Conservation (phyloP, 2,113 vertebrate species). For the Limnothrissa miodon region DNA sequence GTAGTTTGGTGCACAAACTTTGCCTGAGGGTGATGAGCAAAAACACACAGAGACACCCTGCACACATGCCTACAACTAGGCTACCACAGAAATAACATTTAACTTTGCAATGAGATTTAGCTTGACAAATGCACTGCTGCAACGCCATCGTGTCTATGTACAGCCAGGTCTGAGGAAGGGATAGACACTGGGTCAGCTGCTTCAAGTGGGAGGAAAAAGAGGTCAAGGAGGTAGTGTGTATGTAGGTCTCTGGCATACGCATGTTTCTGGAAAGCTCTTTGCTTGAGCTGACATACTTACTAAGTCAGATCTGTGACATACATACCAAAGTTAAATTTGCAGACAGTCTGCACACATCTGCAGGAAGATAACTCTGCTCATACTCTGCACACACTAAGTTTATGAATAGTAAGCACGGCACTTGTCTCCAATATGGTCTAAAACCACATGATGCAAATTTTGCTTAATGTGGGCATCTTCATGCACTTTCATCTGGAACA, state of each 20-base stretch:
- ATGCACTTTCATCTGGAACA: neutral
- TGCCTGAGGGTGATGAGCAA: neutral
- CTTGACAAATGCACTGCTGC: too few relatives aligned
- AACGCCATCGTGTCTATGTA: too few relatives aligned
- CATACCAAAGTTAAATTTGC: too few relatives aligned
- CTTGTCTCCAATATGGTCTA: neutral
- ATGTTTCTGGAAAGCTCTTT: neutral
- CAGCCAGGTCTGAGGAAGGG: too few relatives aligned
- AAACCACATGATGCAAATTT: neutral
- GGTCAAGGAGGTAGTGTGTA: too few relatives aligned
- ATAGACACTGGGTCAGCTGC: too few relatives aligned
- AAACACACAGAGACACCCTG: neutral
- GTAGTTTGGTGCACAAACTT: neutral
- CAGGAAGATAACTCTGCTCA: neutral
- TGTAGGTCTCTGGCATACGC: neutral
- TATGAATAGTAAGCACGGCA: neutral
- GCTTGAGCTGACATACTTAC: neutral
- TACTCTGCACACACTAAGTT: neutral
- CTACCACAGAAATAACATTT: neutral
- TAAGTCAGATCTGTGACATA: neutral
- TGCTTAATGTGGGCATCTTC: neutral
- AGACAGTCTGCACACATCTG: too few relatives aligned
- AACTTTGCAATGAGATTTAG: too few relatives aligned
- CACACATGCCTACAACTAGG: neutral
- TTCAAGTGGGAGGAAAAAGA: too few relatives aligned